These are phyloP conservation scores for Corvus hawaiiensis DNA, from an alignment of 2,113 vertebrate species.

Conservation along the genomic window DNA sequence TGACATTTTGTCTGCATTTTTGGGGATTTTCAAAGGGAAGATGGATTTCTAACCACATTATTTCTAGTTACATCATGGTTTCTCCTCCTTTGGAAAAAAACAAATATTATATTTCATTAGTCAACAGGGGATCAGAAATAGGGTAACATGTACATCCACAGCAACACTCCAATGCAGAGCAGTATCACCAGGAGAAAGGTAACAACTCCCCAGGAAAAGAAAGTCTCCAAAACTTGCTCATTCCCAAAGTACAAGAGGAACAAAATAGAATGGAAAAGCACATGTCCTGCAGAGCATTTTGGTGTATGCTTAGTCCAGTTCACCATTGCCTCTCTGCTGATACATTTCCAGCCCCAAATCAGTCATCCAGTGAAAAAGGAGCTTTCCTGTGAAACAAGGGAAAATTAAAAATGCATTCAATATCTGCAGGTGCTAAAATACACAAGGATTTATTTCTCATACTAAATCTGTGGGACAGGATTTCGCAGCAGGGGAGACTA, in stretches of 20 bases:
- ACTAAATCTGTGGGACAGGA: neutral
- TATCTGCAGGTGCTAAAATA: neutral
- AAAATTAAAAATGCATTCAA: neutral
- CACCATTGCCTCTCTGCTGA: neutral
- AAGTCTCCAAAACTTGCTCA: neutral
- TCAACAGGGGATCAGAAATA: neutral
- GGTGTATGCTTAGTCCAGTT: neutral
- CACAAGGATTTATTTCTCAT: neutral
- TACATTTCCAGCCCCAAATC: neutral
- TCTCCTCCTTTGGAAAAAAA: neutral
- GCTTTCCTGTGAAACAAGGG: neutral
- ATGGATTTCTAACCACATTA: neutral
- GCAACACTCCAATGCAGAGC: neutral
- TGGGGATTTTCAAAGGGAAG: neutral
- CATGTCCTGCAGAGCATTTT: neutral
- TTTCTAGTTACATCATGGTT: neutral
- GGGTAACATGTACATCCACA: neutral
- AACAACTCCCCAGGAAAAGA: neutral
- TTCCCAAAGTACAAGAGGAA: neutral
- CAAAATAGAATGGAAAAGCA: neutral
- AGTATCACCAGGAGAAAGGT: neutral
- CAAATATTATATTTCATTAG: neutral
- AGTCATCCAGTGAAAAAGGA: neutral
- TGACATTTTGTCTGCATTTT: neutral
- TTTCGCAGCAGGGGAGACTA: neutral